A percentile compares a stretch with the other conserved stretches of the same genome.
Evolutionary conservation across 2,888 invertebrate genomes (phyloP).

Genomic region (Actias luna): DNA sequence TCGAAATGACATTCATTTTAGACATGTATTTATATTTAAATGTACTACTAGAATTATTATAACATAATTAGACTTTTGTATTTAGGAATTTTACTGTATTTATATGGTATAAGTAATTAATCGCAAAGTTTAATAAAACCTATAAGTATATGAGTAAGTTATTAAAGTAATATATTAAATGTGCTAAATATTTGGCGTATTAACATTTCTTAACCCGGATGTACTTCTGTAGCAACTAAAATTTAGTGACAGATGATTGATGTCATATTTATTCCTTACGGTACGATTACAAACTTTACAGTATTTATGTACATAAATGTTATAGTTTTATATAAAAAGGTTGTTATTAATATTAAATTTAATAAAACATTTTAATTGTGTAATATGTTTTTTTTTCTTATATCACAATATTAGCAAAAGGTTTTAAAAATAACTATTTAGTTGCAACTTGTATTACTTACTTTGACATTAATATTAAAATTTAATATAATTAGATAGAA

Average conservation of each 20-base stretch:
- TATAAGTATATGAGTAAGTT: not conserved
- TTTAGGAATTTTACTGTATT: not conserved
- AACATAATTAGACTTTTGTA: too few species aligned
- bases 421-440: too few species aligned
- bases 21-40: not conserved
- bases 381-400: too few species aligned
- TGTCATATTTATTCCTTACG: not conserved
- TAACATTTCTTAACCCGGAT: not conserved
- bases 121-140: not conserved
- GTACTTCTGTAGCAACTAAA: not conserved
- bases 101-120: not conserved
- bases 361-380: too few species aligned
- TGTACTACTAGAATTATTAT: too few species aligned
- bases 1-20: slow-evolving; percentile 9
- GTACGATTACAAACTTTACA: not conserved
- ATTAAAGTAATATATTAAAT: not conserved
- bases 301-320: not conserved
- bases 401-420: too few species aligned
- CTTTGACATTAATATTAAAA: too few species aligned
- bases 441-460: too few species aligned
- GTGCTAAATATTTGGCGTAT: not conserved
- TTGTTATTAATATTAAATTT: too few species aligned
- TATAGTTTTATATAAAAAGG: not conserved
- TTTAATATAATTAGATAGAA: too few species aligned
- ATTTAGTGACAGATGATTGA: not conserved